Evolutionary conservation across 2,797 vertebrate genomes (phyloP).

Genomic region (Emydoidea blandingii): DNA sequence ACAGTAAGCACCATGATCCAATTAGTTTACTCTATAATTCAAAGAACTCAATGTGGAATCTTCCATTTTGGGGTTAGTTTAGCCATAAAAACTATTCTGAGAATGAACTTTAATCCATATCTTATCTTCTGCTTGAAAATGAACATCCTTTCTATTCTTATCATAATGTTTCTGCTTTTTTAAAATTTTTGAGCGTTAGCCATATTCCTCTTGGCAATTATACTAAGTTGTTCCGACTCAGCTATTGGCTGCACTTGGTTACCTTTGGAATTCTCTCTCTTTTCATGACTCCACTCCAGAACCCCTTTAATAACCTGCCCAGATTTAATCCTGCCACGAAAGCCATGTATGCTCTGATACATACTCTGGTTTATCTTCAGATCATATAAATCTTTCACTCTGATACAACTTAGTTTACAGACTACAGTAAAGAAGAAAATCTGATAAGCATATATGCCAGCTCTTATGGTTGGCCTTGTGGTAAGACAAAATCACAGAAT

Average conservation of each 20-base stretch:
- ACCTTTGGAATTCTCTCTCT: slow-evolving; percentile 79
- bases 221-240: slow-evolving; percentile 61
- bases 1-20: slow-evolving; percentile 58
- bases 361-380: not conserved
- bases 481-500: not conserved
- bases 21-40: slow-evolving; percentile 72
- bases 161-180: slow-evolving; percentile 79
- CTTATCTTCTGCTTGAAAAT: slow-evolving; percentile 84
- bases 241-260: slow-evolving; percentile 74
- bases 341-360: not conserved
- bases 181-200: slow-evolving; percentile 79
- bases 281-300: slow-evolving; percentile 57
- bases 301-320: slow-evolving; percentile 40
- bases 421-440: not conserved
- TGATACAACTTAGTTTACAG: not conserved
- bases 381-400: not conserved
- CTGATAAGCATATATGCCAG: not conserved
- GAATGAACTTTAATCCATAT: slow-evolving; percentile 81
- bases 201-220: slow-evolving; percentile 80
- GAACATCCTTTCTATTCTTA: slow-evolving; percentile 85
- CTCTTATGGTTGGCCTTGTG: not conserved
- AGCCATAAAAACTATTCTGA: slow-evolving; percentile 79
- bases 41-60: slow-evolving; percentile 50
- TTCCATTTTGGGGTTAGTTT: slow-evolving; percentile 71
- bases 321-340: slow-evolving; percentile 6